phyloP scores from a whole-genome alignment of 2,888 invertebrate species.

The Heterodera filipjevi region DNA sequence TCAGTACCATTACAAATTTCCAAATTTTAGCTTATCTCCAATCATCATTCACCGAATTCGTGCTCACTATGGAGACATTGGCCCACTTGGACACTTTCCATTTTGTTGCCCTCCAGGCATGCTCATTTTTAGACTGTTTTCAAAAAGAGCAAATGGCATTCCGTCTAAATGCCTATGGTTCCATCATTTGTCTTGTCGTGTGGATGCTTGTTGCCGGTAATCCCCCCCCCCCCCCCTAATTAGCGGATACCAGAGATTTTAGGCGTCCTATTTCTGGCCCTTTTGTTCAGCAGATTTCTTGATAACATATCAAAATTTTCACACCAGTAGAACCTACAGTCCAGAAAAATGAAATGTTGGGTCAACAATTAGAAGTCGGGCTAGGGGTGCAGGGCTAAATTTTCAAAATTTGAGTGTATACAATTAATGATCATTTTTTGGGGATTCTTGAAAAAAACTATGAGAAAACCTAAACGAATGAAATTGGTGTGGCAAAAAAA shows the following conservation, averaged over 20 bases:
- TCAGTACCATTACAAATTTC: background rate
- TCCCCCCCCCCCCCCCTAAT: background rate
- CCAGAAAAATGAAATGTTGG: too few species aligned
- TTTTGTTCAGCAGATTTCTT: too few species aligned
- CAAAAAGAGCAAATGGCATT: background rate
- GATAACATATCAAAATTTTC: too few species aligned
- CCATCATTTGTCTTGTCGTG: slow-evolving; percentile 25
- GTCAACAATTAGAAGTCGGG: too few species aligned
- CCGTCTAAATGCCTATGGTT: slow-evolving; percentile 10
- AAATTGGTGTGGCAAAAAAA: too few species aligned
- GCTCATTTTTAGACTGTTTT: background rate
- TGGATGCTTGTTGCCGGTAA: slow-evolving; percentile 33
- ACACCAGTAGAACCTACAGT: too few species aligned
- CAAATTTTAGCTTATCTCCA: slow-evolving; percentile 22
- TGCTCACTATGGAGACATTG: slow-evolving; percentile 34
- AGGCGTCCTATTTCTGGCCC: slow-evolving; percentile 1
- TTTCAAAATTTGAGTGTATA: too few species aligned
- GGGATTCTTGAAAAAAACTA: too few species aligned
- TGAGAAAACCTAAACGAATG: too few species aligned
- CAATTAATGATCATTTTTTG: too few species aligned
- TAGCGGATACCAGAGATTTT: background rate
- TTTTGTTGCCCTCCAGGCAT: slow-evolving; percentile 38
- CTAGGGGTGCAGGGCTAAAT: too few species aligned
- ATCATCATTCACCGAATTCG: slow-evolving; percentile 26
- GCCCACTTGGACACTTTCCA: slow-evolving; percentile 36